A percentile compares a stretch with the other conserved stretches of the same genome.
These are phyloP conservation scores for Sciaenops ocellatus DNA, from an alignment of 2,797 vertebrate species.

Conservation along the genomic window DNA sequence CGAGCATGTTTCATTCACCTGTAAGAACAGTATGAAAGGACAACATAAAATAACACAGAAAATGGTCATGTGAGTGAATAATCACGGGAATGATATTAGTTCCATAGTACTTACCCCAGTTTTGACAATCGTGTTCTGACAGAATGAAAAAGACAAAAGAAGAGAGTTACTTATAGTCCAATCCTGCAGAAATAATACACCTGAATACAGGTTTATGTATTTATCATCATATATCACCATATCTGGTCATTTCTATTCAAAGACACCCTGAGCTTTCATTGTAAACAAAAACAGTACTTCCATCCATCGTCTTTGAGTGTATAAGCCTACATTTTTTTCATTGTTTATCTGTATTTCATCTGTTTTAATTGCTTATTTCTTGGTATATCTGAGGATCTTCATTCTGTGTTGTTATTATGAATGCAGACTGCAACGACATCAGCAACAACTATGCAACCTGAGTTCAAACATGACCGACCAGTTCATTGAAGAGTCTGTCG, in stretches of 20 bases:
- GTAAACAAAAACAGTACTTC: background rate
- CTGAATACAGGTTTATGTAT: too few species aligned
- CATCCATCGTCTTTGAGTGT: background rate
- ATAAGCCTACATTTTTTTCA: background rate
- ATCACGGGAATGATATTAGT: background rate
- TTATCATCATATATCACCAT: background rate
- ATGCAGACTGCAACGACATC: background rate
- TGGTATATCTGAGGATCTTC: background rate
- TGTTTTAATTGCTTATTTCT: background rate
- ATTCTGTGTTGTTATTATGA: background rate
- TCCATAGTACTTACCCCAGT: slow-evolving; percentile 70
- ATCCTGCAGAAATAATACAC: background rate
- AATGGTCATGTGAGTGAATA: too few species aligned
- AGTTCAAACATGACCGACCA: slow-evolving; percentile 83
- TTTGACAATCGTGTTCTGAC: slow-evolving; percentile 74
- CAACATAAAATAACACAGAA: background rate
- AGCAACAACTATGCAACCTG: background rate
- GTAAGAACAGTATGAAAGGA: background rate
- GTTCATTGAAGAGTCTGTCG: slow-evolving; percentile 78
- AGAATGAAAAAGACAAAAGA: too few species aligned
- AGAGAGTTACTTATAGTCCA: background rate
- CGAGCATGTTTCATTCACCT: too few species aligned
- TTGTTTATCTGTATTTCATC: background rate
- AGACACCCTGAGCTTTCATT: background rate
- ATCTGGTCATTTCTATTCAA: background rate